These are phyloP conservation scores for Bolinopsis microptera DNA, from an alignment of 37 sponge, comb jelly and placozoan species.

Conservation along the genomic window DNA sequence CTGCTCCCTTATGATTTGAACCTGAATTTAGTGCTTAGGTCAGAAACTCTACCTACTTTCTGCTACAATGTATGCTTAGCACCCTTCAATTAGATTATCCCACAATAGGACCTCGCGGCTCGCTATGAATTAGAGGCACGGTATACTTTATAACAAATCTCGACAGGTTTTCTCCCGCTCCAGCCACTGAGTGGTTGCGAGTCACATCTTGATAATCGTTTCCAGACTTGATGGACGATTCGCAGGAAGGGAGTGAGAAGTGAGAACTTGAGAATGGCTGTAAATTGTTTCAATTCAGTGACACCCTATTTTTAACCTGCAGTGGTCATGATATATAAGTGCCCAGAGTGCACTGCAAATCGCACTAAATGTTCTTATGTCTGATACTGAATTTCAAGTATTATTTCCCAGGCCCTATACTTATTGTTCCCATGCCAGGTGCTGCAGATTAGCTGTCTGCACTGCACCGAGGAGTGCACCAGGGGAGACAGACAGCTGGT, in stretches of 20 bases:
- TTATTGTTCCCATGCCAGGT: not conserved
- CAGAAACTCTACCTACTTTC: constrained; percentile 6
- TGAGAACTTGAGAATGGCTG: not conserved
- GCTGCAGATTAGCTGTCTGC: not conserved
- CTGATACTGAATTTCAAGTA: not conserved
- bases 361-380: not conserved
- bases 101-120: not conserved
- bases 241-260: not conserved
- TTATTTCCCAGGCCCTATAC: not conserved
- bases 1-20: not conserved
- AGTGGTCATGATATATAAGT: no score
- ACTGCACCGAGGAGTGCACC: not conserved
- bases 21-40: not conserved
- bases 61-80: constrained; percentile 29
- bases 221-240: not conserved
- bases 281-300: not conserved
- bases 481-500: not conserved
- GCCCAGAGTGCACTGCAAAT: not conserved
- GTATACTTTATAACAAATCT: not conserved
- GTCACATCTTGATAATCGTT: not conserved
- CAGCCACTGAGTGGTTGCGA: not conserved
- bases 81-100: not conserved
- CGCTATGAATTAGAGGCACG: not conserved
- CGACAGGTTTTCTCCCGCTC: not conserved
- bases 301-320: no score